Evolutionary conservation across 2,888 invertebrate genomes (phyloP), one percentile per base, ranked within the genome.

Genomic region (Pollenia griseotomentosa): DNA sequence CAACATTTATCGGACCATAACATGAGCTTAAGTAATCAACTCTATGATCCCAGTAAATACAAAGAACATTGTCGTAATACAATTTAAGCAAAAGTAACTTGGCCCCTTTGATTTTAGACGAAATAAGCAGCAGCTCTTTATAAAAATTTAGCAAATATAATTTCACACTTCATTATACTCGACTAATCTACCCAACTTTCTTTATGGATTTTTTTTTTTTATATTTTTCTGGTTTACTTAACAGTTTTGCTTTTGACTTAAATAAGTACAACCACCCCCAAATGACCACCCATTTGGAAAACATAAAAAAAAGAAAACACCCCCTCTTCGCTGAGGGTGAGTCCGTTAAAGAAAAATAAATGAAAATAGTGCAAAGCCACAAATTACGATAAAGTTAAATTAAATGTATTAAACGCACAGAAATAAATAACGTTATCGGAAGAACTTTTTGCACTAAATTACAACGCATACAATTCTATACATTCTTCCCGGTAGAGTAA

Each of bases 91-190:
- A 59, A 68, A 74, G 61, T 74, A 74, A 68, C 66, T 55, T 65
- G 44, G 57, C 66, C 79, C 78, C 79, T 66, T 33, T 79, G 73
- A 59, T 73, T 66, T 48, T 19, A 14, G 46, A 40, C 40, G 19
- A 57, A 73, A 46, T 55, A 68, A 68, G 68, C 66, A 68, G 68
- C 65, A 84, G 63, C 61, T 61, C 61, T 75, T 83, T 71, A 84
- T 44, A 81, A 74, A 73, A 87, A 83, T 84, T 84, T 70, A 70
- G 84, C 70, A 87, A 87, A 87, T 84, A 87, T 84, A 87, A 87
- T 87, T 87, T 87, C 87, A 87, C 84, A 87, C 87, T 87, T 87
- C 87, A 87, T 87, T 87, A 87, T 87, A 79, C 84, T 74, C 81
- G 48, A 81, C 81, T 84, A 87, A 87, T 87, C 87, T 74, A 85